Conservation (phyloP, 2,797 vertebrate genomes). For the Malacoctenus gilli region DNA sequence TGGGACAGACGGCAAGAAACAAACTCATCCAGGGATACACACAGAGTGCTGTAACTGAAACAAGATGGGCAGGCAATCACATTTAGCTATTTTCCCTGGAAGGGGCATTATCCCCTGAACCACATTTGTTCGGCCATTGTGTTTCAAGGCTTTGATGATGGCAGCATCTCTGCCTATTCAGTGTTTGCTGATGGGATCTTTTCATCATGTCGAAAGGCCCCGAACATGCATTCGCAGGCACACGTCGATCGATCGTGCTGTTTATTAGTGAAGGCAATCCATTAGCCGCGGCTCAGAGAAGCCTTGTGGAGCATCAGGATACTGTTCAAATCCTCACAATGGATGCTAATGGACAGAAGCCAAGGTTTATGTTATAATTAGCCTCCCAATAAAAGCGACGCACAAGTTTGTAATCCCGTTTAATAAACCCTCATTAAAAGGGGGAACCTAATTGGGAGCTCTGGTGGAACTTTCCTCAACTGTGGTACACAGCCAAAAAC, state of each 20-base stretch:
- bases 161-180: background rate
- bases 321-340: conserved; percentile 25
- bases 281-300: conserved; percentile 45
- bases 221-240: conserved; percentile 42
- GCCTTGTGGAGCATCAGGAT: conserved; percentile 9
- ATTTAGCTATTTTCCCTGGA: background rate
- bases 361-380: conserved; percentile 41
- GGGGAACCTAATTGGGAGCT: background rate
- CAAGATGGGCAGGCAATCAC: background rate
- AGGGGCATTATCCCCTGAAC: background rate
- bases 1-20: background rate
- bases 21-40: background rate
- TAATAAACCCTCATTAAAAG: background rate
- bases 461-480: background rate
- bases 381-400: background rate
- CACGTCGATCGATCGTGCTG: conserved; percentile 46
- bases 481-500: background rate
- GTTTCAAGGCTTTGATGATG: conserved; percentile 2
- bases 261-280: conserved; percentile 47
- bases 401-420: background rate
- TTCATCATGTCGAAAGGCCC: conserved; percentile 32
- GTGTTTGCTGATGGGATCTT: conserved; percentile 7
- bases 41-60: background rate
- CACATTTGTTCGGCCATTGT: background rate
- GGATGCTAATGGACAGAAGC: conserved; percentile 29